These are phyloP conservation scores for Microtus ochrogaster DNA, from an alignment of 2,113 vertebrate species.

Conservation along the genomic window DNA sequence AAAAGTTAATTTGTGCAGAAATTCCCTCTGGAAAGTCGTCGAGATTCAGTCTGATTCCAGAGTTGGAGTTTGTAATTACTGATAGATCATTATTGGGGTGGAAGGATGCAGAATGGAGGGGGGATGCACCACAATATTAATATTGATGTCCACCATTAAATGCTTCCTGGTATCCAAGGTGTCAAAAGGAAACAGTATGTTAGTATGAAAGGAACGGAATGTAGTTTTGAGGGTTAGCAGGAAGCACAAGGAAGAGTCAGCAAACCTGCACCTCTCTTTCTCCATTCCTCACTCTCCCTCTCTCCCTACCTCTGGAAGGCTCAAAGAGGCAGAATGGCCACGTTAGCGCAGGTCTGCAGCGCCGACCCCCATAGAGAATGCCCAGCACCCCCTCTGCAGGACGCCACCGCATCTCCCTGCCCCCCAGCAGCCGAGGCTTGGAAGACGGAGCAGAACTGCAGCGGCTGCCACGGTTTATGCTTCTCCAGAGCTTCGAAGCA, in stretches of 20 bases:
- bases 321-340: neutral
- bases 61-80: neutral
- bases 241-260: neutral
- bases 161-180: neutral
- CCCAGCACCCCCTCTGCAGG: neutral
- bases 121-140: neutral
- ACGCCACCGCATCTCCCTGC: neutral
- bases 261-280: neutral
- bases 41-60: conserved; percentile 12
- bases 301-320: conserved; percentile 13
- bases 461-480: conserved; percentile 63
- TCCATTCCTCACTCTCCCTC: neutral
- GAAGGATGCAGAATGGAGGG: neutral
- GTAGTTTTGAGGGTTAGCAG: neutral
- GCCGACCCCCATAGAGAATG: neutral
- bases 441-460: neutral
- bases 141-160: neutral
- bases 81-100: neutral
- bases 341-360: neutral
- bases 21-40: neutral
- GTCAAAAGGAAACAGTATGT: neutral
- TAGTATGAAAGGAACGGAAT: neutral
- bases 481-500: conserved; percentile 68
- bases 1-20: conserved; percentile 11
- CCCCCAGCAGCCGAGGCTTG: neutral